phyloP scores from a whole-genome alignment of 37 sponge, comb jelly and placozoan genomes.

The Amphimedon queenslandica region DNA sequence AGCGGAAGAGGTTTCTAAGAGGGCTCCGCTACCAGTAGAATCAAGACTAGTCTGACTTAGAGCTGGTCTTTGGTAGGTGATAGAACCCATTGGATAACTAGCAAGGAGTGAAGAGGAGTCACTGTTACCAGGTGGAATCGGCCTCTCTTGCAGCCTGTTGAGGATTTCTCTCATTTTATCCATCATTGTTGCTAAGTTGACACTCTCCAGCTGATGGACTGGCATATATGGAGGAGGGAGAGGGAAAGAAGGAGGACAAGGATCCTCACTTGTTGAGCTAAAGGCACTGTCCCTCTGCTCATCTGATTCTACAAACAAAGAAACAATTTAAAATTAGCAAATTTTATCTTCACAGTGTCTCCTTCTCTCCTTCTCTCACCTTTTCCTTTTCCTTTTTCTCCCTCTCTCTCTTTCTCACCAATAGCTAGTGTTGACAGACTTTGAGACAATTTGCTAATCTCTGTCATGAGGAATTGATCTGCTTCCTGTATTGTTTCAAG shows the following conservation, averaged over 20 bases:
- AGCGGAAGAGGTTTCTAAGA: no score
- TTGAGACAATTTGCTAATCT: constrained; percentile 18
- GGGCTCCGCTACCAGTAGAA: constrained; percentile 35
- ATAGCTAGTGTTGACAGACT: no score
- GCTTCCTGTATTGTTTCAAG: neutral
- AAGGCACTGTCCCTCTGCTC: constrained; percentile 59
- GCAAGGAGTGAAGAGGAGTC: neutral
- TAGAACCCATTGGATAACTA: no score
- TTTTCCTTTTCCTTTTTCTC: no score
- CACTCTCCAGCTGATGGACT: constrained; percentile 18
- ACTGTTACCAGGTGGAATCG: neutral
- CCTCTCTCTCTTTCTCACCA: no score
- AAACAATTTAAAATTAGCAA: neutral
- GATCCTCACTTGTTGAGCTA: constrained; percentile 28
- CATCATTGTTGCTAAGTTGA: constrained; percentile 17
- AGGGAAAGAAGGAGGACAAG: neutral
- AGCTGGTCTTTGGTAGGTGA: no score
- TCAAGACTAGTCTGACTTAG: constrained; percentile 34
- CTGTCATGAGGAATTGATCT: neutral
- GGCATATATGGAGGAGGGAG: constrained; percentile 34
- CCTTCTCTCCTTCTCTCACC: no score
- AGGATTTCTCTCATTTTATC: constrained; percentile 32
- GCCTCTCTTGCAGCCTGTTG: neutral
- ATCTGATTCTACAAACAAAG: neutral
- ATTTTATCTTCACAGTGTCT: no score